Percentiles rank a stretch among this genome's conserved stretches.
phyloP scores from a whole-genome alignment of 2,888 invertebrate genomes.

The Abrostola triplasia region DNA sequence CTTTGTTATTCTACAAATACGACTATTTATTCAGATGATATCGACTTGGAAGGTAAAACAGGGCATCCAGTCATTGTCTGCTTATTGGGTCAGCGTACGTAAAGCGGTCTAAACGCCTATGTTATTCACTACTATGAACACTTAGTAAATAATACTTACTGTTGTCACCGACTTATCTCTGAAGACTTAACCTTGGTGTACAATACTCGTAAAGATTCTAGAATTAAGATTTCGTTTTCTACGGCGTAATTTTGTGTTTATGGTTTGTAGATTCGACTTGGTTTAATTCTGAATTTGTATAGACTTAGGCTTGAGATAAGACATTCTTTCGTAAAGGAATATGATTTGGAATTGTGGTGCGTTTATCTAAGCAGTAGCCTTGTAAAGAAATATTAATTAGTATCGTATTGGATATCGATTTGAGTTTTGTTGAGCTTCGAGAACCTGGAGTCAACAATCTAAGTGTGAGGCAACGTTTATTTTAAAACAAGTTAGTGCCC shows the following conservation, averaged over 20 bases:
- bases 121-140: constrained; percentile 20
- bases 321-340: too few species aligned
- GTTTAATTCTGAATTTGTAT: neutral
- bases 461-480: too few species aligned
- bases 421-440: constrained; percentile 10
- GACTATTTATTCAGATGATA: constrained; percentile 48
- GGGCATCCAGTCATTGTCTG: constrained; percentile 50
- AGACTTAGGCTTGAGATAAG: too few species aligned
- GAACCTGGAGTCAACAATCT: too few species aligned
- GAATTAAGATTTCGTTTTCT: constrained; percentile 6
- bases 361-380: too few species aligned
- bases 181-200: constrained; percentile 25
- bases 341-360: too few species aligned
- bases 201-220: constrained; percentile 29
- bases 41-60: constrained; percentile 39
- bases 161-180: constrained; percentile 27
- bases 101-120: constrained; percentile 18
- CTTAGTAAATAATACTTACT: constrained; percentile 21
- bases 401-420: too few species aligned
- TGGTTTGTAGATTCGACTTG: neutral
- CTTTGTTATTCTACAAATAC: constrained; percentile 22
- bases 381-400: too few species aligned
- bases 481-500: too few species aligned
- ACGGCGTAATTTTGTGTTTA: neutral
- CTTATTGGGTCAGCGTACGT: constrained; percentile 40